Evolutionary conservation across 2,113 vertebrate genomes (phyloP).

Genomic region (Oryzias celebensis): DNA sequence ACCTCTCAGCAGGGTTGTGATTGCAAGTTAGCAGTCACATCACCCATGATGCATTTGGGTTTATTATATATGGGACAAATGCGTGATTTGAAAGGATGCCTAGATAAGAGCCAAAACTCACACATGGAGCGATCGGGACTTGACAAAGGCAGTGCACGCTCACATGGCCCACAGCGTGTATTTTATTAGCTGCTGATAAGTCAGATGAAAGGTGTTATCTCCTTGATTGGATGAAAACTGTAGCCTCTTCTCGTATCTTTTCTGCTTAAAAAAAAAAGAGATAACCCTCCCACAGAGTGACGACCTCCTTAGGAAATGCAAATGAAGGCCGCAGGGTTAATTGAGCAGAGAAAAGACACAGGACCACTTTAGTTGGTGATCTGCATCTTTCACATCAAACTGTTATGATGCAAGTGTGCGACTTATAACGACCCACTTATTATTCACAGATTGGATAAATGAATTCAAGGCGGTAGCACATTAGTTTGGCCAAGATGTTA

Average conservation of each 20-base stretch:
- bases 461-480: background rate
- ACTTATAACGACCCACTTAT: background rate
- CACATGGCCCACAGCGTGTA: slow-evolving; percentile 68
- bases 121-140: background rate
- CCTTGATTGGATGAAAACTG: slow-evolving; percentile 65
- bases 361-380: slow-evolving; percentile 63
- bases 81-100: slow-evolving; percentile 2
- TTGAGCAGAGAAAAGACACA: slow-evolving; percentile 75
- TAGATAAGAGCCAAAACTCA: background rate
- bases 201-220: slow-evolving; percentile 89
- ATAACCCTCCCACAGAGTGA: slow-evolving; percentile 67
- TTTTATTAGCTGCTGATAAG: slow-evolving; percentile 91
- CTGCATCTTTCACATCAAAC: slow-evolving; percentile 70
- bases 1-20: slow-evolving; percentile 19
- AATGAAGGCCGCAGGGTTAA: slow-evolving; percentile 85
- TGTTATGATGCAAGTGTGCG: slow-evolving; percentile 19
- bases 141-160: slow-evolving; percentile 24
- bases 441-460: slow-evolving; percentile 8
- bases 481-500: slow-evolving; percentile 2
- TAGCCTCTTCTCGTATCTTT: slow-evolving; percentile 71
- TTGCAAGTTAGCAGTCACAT: too few species aligned
- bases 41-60: background rate
- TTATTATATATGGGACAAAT: background rate
- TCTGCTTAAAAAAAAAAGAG: slow-evolving; percentile 72
- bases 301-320: slow-evolving; percentile 81